phyloP scores from a whole-genome alignment of 2,113 vertebrate genomes.

The Opisthocomus hoazin region DNA sequence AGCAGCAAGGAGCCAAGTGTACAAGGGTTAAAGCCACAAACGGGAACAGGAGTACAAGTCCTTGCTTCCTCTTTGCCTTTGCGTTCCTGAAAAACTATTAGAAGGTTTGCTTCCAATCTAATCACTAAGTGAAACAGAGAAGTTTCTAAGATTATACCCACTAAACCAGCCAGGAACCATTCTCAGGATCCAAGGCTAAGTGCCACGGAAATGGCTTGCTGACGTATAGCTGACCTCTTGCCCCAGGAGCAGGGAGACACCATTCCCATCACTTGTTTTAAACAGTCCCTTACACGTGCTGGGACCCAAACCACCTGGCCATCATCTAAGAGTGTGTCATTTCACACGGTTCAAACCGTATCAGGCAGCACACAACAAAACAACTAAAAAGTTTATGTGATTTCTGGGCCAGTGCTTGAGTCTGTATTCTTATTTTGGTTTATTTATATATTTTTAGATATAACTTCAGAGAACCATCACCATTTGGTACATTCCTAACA shows the following conservation, averaged over 20 bases:
- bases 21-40: neutral
- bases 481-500: neutral
- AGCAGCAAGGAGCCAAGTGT: neutral
- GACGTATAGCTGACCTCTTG: neutral
- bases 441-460: neutral
- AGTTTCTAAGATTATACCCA: neutral
- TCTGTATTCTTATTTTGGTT: neutral
- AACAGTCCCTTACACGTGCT: neutral
- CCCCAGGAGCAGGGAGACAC: neutral
- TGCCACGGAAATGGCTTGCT: neutral
- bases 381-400: neutral
- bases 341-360: neutral
- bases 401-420: neutral
- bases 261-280: neutral
- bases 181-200: neutral
- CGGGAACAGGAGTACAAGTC: neutral
- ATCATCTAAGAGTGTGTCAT: neutral
- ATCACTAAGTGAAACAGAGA: neutral
- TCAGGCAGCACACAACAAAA: neutral
- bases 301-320: neutral
- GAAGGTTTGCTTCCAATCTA: neutral
- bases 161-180: neutral
- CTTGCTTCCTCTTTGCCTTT: neutral
- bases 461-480: neutral
- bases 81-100: neutral